Evolutionary conservation across 2,113 vertebrate genomes (phyloP).

Genomic region (Crotalus horridus): DNA sequence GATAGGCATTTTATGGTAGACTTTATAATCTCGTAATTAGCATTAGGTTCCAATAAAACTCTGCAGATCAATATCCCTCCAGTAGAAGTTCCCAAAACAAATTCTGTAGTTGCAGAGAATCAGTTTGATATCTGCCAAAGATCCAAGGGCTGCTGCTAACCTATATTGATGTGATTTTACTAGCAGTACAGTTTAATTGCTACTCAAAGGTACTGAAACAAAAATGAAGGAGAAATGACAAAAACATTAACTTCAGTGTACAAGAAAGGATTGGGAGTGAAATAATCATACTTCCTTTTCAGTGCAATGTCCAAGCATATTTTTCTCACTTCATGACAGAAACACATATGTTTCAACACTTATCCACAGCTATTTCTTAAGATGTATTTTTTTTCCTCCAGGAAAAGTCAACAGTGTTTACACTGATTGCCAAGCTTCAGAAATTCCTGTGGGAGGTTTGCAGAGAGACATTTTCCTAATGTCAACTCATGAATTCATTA

Average conservation of each 20-base stretch:
- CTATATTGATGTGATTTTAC: constrained; percentile 9
- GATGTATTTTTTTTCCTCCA: background rate
- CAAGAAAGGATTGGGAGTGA: background rate
- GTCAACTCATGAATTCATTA: background rate
- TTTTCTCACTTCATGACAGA: background rate
- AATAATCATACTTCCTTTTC: background rate
- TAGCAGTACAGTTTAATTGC: constrained; percentile 12
- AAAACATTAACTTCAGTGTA: background rate
- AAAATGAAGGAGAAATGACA: background rate
- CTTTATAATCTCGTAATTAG: background rate
- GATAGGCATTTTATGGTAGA: background rate
- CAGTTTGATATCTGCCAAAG: background rate
- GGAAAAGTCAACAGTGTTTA: background rate
- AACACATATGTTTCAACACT: background rate
- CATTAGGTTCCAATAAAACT: background rate
- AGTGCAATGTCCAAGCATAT: background rate
- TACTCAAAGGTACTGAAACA: background rate
- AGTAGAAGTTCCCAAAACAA: background rate
- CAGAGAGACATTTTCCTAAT: background rate
- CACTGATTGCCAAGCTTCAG: background rate
- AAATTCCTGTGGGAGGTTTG: background rate
- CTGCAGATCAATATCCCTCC: background rate
- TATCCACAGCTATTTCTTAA: background rate
- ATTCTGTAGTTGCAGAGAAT: background rate
- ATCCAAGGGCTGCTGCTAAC: background rate